Base-by-base conservation (phyloP, 2,888 invertebrate species). In the Prosopocoilus inquinatus region DNA sequence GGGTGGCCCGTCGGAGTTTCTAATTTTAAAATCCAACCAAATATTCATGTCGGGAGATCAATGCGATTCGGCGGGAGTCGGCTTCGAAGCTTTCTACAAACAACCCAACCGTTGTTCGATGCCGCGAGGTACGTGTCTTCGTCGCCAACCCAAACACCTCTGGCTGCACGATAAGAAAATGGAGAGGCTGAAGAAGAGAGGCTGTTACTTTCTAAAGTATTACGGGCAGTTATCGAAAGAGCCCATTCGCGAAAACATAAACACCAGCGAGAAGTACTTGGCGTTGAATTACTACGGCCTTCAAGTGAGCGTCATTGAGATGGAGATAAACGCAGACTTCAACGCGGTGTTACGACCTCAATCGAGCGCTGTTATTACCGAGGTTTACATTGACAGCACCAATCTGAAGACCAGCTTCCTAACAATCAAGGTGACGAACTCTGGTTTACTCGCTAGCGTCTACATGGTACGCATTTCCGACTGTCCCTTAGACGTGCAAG, bases 351-450 rank as follows among this genome's bases (percentile, higher is more conserved):
- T 76, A 34, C 62, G 68, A 52, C 66, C 66, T 55, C 82, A 83
- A 49, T 72, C 78, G 7, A 73, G 79, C 39, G 85, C 82, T 1
- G 79, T 81, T 13, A 79, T 86, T 12, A 81, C 82, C 9, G 84
- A 82, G 53, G 79, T 84, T 34, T 83, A 84, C 53, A 73, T 82
- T 2, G 86, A 86, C 66, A 79, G 79, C 54, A 81, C 83, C 1
- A 76, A 80, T 39, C 70, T 68, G 9, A 73, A 75, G 44, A 79
- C 80, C 60, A 81, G 83, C 1, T 71, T 75, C 32, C 68, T 87
- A 50, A 81, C 78, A 2, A 73, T 83, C 16, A 82, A 84, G 72
- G 79, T 83, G 5, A 81, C 82, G 2, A 87, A 87, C 70, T 80
- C 80, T 20, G 87, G 85, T 28, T 72, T 86, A 52, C 79, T 81